A percentile compares a stretch with the other conserved stretches of the same genome.
Evolutionary conservation across 2,797 vertebrate species (phyloP).

Genomic region (Benthosema pterotum): DNA sequence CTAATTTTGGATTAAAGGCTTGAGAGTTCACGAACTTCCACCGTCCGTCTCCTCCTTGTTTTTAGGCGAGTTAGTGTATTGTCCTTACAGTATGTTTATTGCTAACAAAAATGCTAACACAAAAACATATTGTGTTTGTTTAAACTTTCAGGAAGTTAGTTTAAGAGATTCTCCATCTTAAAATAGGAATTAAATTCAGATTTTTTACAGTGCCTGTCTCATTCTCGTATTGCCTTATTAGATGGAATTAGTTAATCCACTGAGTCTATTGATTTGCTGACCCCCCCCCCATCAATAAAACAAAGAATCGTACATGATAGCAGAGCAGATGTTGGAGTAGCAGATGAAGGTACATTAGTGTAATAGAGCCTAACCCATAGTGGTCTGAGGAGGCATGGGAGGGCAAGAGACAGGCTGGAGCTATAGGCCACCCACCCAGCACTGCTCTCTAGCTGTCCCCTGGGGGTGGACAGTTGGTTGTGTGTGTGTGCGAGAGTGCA

Average conservation of each 20-base stretch:
- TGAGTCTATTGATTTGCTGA: slow-evolving; percentile 18
- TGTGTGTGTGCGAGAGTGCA: slow-evolving; percentile 26
- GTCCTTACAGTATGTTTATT: no score
- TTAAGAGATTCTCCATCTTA: slow-evolving; percentile 22
- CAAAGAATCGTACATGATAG: slow-evolving; percentile 16
- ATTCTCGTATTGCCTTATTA: slow-evolving; percentile 20
- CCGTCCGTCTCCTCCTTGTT: not conserved
- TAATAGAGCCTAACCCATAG: slow-evolving; percentile 39
- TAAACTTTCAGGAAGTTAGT: slow-evolving; percentile 13
- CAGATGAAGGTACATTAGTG: slow-evolving; percentile 52
- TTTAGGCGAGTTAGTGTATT: not conserved
- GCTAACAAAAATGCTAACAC: no score
- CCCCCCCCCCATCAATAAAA: not conserved
- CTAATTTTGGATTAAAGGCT: slow-evolving; percentile 54
- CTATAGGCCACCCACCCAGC: slow-evolving; percentile 62
- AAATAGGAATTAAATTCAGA: not conserved
- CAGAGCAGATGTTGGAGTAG: slow-evolving; percentile 59
- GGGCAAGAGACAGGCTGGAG: slow-evolving; percentile 13
- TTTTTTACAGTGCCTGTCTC: not conserved
- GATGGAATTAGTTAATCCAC: slow-evolving; percentile 35
- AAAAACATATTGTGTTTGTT: no score
- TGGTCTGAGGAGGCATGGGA: not conserved
- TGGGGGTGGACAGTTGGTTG: slow-evolving; percentile 34
- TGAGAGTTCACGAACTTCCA: slow-evolving; percentile 50
- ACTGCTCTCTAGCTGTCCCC: slow-evolving; percentile 20